Conservation (phyloP, 2,113 vertebrate genomes). For the Neolamprologus longior region DNA sequence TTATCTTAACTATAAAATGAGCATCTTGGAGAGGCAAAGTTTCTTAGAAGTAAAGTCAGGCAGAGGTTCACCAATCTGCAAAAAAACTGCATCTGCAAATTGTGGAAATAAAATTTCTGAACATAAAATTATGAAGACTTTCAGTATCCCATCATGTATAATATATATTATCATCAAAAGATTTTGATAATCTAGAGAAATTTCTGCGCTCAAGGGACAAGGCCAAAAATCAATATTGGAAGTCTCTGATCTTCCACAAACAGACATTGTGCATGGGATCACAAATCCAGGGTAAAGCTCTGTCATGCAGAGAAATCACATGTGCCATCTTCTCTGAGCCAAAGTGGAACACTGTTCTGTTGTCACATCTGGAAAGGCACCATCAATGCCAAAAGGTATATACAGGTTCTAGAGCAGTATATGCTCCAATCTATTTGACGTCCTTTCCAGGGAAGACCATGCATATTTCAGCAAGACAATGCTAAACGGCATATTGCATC, state of each 20-base stretch:
- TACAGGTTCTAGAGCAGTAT: background rate
- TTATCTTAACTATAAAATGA: background rate
- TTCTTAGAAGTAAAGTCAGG: background rate
- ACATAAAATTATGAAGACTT: background rate
- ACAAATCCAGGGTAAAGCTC: background rate
- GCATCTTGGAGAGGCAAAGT: background rate
- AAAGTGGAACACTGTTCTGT: background rate
- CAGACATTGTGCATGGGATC: background rate
- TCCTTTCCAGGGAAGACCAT: background rate
- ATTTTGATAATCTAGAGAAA: accelerated
- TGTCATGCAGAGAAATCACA: background rate
- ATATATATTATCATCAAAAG: background rate
- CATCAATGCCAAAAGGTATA: background rate
- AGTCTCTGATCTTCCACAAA: background rate
- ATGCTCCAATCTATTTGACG: accelerated
- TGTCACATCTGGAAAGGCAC: background rate
- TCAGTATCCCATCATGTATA: accelerated
- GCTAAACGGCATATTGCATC: background rate
- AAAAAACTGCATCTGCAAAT: background rate
- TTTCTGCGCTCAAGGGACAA: background rate
- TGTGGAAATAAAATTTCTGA: background rate
- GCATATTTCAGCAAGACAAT: background rate
- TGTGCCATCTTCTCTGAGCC: background rate
- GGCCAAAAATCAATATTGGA: background rate
- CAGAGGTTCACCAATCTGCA: background rate